phyloP scores from a whole-genome alignment of 2,888 invertebrate genomes.

The Trypoxylon attenuatum region DNA sequence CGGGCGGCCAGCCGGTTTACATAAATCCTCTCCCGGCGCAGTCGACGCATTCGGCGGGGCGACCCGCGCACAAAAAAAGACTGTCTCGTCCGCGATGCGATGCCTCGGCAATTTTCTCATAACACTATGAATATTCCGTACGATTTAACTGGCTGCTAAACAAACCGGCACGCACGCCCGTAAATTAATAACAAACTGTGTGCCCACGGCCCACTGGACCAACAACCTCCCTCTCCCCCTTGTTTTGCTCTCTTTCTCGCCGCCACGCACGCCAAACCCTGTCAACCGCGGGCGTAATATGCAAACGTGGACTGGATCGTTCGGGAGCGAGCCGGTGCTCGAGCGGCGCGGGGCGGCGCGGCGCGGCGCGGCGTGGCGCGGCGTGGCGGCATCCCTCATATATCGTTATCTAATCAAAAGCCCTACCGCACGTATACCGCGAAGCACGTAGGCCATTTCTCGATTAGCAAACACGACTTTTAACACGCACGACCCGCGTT shows the following conservation, averaged over 20 bases:
- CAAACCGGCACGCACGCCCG: slow-evolving; percentile 31
- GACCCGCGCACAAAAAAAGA: neutral
- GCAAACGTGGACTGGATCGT: slow-evolving; percentile 23
- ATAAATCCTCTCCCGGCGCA: slow-evolving; percentile 50
- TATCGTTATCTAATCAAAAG: slow-evolving; percentile 10
- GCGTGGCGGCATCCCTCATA: neutral
- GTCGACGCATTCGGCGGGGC: slow-evolving; percentile 31
- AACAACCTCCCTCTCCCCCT: neutral
- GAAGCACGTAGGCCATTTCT: neutral
- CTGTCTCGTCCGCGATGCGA: slow-evolving; percentile 34
- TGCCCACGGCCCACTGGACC: neutral
- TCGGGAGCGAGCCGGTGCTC: neutral
- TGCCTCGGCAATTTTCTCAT: slow-evolving; percentile 39
- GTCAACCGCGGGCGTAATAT: slow-evolving; percentile 24
- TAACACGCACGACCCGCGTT: neutral
- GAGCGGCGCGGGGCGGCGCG: neutral
- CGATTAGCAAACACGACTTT: slow-evolving; percentile 9
- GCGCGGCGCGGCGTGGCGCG: too few species aligned
- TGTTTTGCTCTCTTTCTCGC: neutral
- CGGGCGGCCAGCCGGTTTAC: slow-evolving; percentile 43
- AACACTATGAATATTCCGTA: slow-evolving; percentile 46
- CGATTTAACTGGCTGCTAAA: slow-evolving; percentile 38
- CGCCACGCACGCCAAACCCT: neutral
- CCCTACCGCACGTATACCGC: slow-evolving; percentile 1
- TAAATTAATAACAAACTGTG: slow-evolving; percentile 42